phyloP scores from a whole-genome alignment of 2,797 vertebrate species.

The Tangara arthus region DNA sequence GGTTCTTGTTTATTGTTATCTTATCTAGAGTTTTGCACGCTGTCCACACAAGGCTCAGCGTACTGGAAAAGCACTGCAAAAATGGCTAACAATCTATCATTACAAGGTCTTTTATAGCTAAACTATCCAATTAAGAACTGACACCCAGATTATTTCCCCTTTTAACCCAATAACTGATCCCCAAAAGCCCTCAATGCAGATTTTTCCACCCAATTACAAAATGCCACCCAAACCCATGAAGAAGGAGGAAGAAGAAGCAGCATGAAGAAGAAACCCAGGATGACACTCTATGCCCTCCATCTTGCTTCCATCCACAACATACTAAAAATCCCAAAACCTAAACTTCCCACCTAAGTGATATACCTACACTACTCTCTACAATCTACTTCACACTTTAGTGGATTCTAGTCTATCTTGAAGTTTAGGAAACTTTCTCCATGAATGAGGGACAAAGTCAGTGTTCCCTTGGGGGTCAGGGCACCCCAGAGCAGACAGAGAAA shows the following conservation, averaged over 20 bases:
- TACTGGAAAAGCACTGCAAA: neutral
- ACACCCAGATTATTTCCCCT: neutral
- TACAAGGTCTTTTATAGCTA: neutral
- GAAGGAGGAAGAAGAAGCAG: neutral
- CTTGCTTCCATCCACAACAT: neutral
- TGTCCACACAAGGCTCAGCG: neutral
- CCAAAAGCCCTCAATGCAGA: rapidly evolving
- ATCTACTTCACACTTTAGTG: neutral
- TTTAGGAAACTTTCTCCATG: neutral
- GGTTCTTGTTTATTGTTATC: neutral
- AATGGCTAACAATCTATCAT: neutral
- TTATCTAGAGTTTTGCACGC: neutral
- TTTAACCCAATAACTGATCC: neutral
- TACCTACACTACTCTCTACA: neutral
- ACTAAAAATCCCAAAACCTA: neutral
- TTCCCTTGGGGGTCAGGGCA: neutral
- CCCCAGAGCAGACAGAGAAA: neutral
- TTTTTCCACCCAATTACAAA: neutral
- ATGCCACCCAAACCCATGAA: neutral
- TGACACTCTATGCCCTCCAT: neutral
- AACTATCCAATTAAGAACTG: neutral
- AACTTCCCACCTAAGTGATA: neutral
- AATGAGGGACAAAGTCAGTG: neutral
- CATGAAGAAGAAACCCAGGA: too few species aligned
- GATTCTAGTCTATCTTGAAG: neutral